Evolutionary conservation across 2,888 invertebrate species (phyloP).

Genomic region (Rhopalosiphum nymphaeae): DNA sequence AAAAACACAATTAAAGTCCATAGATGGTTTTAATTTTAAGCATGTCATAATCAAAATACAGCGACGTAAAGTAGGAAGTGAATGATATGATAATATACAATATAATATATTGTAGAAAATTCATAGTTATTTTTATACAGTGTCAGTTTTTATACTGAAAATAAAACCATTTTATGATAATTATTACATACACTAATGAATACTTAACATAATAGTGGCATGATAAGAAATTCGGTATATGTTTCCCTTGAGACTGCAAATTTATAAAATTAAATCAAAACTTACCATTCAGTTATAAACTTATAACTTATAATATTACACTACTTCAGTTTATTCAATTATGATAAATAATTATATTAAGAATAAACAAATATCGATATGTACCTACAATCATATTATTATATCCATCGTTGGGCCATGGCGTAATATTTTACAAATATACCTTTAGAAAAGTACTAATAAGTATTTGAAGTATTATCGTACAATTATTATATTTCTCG

Average conservation of each 20-base stretch:
- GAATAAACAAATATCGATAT: background rate
- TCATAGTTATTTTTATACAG: background rate
- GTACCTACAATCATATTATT: background rate
- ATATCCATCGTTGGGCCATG: background rate
- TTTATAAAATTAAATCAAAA: too few relatives aligned
- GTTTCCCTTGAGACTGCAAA: background rate
- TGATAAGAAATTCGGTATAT: background rate
- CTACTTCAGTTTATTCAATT: too few relatives aligned
- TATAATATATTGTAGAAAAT: background rate
- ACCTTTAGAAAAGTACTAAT: too few relatives aligned
- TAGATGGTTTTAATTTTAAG: background rate
- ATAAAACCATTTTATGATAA: background rate
- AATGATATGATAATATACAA: background rate
- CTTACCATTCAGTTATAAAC: too few relatives aligned
- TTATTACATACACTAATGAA: too few relatives aligned
- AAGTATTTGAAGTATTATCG: too few relatives aligned
- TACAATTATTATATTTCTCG: too few relatives aligned
- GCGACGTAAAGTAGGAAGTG: rapidly evolving
- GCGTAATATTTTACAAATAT: background rate
- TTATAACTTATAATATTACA: too few relatives aligned
- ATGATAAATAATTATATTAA: too few relatives aligned
- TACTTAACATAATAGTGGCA: background rate
- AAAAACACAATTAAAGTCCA: background rate
- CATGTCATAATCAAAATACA: background rate
- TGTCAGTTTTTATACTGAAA: background rate